Evolutionary conservation across 2,797 vertebrate genomes (phyloP).

Genomic region (Enteromius trimaculatus): DNA sequence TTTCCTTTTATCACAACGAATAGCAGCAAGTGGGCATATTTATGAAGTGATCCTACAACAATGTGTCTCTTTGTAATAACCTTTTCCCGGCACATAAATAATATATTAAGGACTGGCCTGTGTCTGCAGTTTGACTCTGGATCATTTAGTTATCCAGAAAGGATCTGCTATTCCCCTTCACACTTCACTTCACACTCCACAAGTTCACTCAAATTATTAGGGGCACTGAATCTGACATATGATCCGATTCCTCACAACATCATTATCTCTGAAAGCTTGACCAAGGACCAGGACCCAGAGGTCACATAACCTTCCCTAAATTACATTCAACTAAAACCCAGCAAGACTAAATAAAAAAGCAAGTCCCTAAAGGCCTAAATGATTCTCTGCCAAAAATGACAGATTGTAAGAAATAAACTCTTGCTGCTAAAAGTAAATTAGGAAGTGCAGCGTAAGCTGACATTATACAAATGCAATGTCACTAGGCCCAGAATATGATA

Average conservation of each 20-base stretch:
- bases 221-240: conserved; percentile 16
- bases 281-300: conserved; percentile 11
- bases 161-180: not conserved
- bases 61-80: not conserved
- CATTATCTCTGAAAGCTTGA: conserved; percentile 11
- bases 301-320: conserved; percentile 6
- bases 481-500: conserved; percentile 17
- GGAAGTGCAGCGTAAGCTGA: conserved; percentile 26
- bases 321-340: conserved; percentile 25
- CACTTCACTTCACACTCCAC: not conserved
- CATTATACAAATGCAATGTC: conserved; percentile 26
- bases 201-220: conserved; percentile 11
- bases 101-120: conserved; percentile 23
- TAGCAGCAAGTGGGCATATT: conserved; percentile 1
- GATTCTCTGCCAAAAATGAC: conserved; percentile 26
- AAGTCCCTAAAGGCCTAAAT: conserved; percentile 32
- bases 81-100: conserved; percentile 25
- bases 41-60: conserved; percentile 17
- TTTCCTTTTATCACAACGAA: not conserved
- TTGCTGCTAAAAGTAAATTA: conserved; percentile 37
- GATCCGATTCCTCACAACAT: not conserved
- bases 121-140: not conserved
- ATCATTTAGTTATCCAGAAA: conserved; percentile 1
- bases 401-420: conserved; percentile 10
- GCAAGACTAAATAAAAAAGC: conserved; percentile 38